A percentile compares a stretch with the other conserved stretches of the same genome.
Conservation (phyloP, 2,797 vertebrate genomes). For the Benthosema pterotum region DNA sequence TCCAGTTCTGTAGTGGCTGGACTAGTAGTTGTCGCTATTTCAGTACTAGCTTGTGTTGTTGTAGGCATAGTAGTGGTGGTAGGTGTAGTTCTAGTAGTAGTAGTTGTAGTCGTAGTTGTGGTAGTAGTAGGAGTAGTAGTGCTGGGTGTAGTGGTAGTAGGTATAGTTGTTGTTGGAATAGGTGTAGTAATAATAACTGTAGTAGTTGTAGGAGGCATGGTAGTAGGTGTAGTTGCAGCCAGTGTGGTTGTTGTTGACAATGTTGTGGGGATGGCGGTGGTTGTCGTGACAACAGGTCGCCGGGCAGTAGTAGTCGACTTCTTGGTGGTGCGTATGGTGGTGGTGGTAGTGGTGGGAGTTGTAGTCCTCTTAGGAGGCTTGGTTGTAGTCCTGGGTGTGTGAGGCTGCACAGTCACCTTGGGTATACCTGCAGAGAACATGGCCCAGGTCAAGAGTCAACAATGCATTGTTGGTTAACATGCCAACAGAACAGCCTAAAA, state of each 20-base stretch:
- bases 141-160: neutral
- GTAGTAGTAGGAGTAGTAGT: neutral
- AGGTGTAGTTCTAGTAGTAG: neutral
- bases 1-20: neutral
- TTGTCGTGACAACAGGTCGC: neutral
- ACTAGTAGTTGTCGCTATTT: slow-evolving; percentile 2
- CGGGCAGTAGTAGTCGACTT: neutral
- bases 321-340: neutral
- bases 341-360: neutral
- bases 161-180: slow-evolving; percentile 5
- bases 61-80: slow-evolving; percentile 2
- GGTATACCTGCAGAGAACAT: slow-evolving; percentile 27
- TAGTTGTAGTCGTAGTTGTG: neutral
- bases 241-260: neutral
- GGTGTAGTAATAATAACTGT: neutral
- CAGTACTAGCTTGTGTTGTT: neutral
- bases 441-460: neutral
- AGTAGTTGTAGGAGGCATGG: neutral
- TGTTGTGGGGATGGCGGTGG: neutral
- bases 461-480: no score
- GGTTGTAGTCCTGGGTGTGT: slow-evolving; percentile 31
- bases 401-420: slow-evolving; percentile 40
- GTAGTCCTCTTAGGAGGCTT: neutral
- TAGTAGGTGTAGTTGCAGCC: neutral
- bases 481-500: no score